These are phyloP conservation scores for Acheta domesticus DNA, from an alignment of 2,888 invertebrate species.

Conservation along the genomic window DNA sequence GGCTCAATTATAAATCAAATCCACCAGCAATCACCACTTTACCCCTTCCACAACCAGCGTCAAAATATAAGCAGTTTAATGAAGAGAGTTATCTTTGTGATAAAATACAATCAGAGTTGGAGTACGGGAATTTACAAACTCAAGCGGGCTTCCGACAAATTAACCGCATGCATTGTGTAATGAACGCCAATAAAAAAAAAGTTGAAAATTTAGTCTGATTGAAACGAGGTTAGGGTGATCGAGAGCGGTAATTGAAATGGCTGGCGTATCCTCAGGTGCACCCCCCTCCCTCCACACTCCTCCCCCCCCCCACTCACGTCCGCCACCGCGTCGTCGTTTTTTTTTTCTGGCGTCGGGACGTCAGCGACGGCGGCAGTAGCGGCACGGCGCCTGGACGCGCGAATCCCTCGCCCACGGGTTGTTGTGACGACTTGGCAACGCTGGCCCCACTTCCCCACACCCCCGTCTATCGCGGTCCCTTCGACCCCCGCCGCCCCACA, in stretches of 20 bases:
- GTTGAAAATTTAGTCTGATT: neutral
- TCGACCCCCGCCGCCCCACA: neutral
- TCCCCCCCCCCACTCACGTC: neutral
- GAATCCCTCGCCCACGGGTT: neutral
- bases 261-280: neutral
- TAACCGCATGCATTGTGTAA: conserved; percentile 18
- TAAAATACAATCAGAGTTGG: neutral
- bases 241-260: neutral
- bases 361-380: neutral
- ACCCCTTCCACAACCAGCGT: too few relatives aligned
- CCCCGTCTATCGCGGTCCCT: neutral
- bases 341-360: neutral
- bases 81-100: too few relatives aligned
- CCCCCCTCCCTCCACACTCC: neutral
- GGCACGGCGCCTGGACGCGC: neutral
- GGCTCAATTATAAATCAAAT: too few relatives aligned
- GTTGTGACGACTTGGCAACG: neutral
- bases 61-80: too few relatives aligned
- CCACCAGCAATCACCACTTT: too few relatives aligned
- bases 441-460: neutral
- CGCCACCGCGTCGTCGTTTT: neutral
- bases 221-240: conserved; percentile 9
- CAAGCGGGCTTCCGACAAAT: neutral
- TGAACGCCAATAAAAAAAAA: neutral
- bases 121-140: neutral